Evolutionary conservation across 2,113 vertebrate genomes (phyloP), one percentile per base, ranked within the genome.

Genomic region (Cyanoliseus patagonus): DNA sequence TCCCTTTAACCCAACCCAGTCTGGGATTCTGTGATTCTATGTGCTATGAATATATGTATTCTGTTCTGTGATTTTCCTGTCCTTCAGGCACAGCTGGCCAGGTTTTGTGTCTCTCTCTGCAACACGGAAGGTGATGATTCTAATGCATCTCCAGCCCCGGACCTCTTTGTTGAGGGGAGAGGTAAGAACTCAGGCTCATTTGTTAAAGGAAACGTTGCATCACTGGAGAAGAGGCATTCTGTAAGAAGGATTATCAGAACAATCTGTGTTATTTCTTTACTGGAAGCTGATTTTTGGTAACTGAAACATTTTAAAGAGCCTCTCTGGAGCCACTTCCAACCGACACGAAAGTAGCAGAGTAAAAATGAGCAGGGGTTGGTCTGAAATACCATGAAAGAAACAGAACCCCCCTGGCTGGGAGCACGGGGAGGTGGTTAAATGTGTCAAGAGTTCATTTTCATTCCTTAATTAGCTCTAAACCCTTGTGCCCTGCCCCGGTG

Each of bases 391-490:
- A 23, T 39, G 59, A 77, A 86, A 53, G 59, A 77, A 89, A 53
- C 30, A 77, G n/a, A 83, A 75, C 11, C 59, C 19, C 35, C 24
- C 77, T 94, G 63, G 18, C 37, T 44, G 62, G 85, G 57, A 82
- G 61, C 17, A 27, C 49, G 64, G 41, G 53, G 47, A 78, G 69
- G 79, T 30, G 41, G 41, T 84, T 61, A 4, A 59, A 78, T 0
- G 4, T 23, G 73, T 51, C 3, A 2, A 77, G 86, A 63, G 70
- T 73, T 63, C 11, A 76, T 88, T 95, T 93, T 76, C 41, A 66
- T 86, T 76, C 63, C 75, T 75, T 81, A 53, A 82, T 87, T 83
- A 87, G 70, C 70, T 49, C 51, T 76, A 80, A 87, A 63, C 68
- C 46, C 57, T 24, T 1, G 18, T 4, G 1, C 83, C 55, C 83